Conservation (phyloP, 2,888 invertebrate species). For the Limenitis camilla region DNA sequence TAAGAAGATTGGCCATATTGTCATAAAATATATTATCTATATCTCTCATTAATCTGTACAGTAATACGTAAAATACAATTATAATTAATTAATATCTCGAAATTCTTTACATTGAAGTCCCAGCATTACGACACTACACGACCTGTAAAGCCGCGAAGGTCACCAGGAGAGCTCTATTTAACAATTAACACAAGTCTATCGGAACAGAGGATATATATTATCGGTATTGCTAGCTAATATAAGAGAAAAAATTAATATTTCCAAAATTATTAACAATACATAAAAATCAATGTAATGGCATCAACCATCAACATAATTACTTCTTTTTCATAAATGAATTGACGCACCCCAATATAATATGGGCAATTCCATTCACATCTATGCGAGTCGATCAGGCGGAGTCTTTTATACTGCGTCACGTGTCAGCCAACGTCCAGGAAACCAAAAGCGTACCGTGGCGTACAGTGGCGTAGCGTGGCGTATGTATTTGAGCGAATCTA, state of each 20-base stretch:
- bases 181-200: too few relatives aligned
- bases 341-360: conserved; percentile 56
- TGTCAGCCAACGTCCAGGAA: conserved; percentile 66
- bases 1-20: too few relatives aligned
- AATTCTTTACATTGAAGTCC: too few relatives aligned
- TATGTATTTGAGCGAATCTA: conserved; percentile 68
- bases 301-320: conserved; percentile 18
- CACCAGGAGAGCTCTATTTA: too few relatives aligned
- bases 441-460: conserved; percentile 45
- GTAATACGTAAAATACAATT: too few relatives aligned
- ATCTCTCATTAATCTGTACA: too few relatives aligned
- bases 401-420: conserved; percentile 71
- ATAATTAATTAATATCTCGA: too few relatives aligned
- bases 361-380: conserved; percentile 70
- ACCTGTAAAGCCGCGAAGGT: too few relatives aligned
- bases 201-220: too few relatives aligned
- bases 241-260: background rate
- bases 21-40: too few relatives aligned
- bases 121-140: too few relatives aligned
- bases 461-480: conserved; percentile 34
- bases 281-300: conserved; percentile 29
- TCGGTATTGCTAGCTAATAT: background rate
- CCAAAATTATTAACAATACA: conserved; percentile 30
- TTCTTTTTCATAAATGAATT: conserved; percentile 25
- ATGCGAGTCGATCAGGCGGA: conserved; percentile 63